Evolutionary conservation across 2,888 invertebrate genomes (phyloP).

Genomic region (Teleogryllus oceanicus): DNA sequence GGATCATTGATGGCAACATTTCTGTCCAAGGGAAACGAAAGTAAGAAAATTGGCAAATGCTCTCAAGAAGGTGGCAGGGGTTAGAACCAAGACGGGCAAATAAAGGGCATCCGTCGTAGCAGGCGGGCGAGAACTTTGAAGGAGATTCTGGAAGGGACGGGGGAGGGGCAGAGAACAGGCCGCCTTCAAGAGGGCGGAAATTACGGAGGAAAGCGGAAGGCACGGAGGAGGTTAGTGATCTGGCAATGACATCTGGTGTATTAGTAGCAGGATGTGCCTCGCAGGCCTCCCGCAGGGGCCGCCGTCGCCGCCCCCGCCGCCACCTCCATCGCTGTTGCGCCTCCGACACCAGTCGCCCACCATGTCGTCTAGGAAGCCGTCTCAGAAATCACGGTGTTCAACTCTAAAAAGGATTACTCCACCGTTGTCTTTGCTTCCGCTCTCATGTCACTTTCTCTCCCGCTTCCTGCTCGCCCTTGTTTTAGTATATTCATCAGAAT

Average conservation of each 20-base stretch:
- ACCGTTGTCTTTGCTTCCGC: too few relatives aligned
- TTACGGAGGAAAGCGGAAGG: neutral
- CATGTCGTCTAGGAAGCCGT: too few relatives aligned
- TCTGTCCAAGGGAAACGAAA: too few relatives aligned
- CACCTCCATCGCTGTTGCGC: neutral
- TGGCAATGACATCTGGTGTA: neutral
- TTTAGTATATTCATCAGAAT: too few relatives aligned
- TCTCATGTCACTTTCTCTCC: too few relatives aligned
- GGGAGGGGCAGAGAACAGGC: neutral
- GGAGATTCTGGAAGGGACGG: neutral
- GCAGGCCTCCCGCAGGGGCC: neutral
- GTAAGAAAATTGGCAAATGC: too few relatives aligned
- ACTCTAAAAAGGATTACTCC: too few relatives aligned
- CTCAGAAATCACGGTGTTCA: too few relatives aligned
- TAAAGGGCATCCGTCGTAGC: neutral
- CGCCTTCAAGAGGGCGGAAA: constrained; percentile 18
- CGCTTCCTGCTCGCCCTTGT: too few relatives aligned
- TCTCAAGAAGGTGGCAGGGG: too few relatives aligned
- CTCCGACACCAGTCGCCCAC: neutral
- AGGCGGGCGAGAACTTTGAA: neutral
- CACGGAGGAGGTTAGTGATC: constrained; percentile 6
- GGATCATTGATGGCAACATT: too few relatives aligned
- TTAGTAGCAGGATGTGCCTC: constrained; percentile 6
- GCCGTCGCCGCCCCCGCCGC: neutral
- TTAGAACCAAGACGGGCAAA: too few relatives aligned